Evolutionary conservation across 1,140 invertebrate species (phyloP), one percentile per base, ranked within the genome.

Genomic region (Caenorhabditis brenneri): DNA sequence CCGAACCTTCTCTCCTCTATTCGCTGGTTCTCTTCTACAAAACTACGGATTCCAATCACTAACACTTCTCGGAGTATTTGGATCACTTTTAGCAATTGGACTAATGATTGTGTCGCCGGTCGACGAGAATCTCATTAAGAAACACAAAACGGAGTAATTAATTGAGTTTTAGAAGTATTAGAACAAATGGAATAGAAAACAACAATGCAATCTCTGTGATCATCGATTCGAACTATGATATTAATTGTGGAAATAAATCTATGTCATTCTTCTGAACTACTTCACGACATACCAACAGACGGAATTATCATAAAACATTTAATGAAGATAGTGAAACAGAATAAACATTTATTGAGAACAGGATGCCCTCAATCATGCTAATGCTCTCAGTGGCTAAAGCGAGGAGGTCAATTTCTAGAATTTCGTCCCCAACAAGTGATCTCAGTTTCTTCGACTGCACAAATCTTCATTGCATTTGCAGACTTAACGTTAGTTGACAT

Each of bases 1-100:
- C 19, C 22, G 85, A 31, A 86, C 85, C 0, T 36, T 86, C 31
- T 85, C 84, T 39, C 85, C 85, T 7, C 85, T 84, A n/a, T 49
- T 85, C 19, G 85, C 83, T 31, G 85, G 85, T 33, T 58, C 16
- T 48, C 74, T 84, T n/a, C 74, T 86, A 4, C 84, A 83, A 39
- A 31, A 82, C 16, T 84, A 79, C 74, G 84, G 84, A 22, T 69
- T 82, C 55, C 81, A 58, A 33, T 65, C 58, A 15, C 24, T 82
- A 22, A 60, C 55, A 6, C 9, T 65, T 27, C 55, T 82, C 46
- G 81, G 81, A 22, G 42, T 60, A 19, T 12, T 42, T 19, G 31
- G 33, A 12, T 58, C 55, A 22, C 60, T 82, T 60, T 39, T 49
- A 5, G 42, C 42, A 12, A 48, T 69, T 12, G 15, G 15, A 19